Evolutionary conservation across 2,888 invertebrate species (phyloP).

Genomic region (Rapana venosa): DNA sequence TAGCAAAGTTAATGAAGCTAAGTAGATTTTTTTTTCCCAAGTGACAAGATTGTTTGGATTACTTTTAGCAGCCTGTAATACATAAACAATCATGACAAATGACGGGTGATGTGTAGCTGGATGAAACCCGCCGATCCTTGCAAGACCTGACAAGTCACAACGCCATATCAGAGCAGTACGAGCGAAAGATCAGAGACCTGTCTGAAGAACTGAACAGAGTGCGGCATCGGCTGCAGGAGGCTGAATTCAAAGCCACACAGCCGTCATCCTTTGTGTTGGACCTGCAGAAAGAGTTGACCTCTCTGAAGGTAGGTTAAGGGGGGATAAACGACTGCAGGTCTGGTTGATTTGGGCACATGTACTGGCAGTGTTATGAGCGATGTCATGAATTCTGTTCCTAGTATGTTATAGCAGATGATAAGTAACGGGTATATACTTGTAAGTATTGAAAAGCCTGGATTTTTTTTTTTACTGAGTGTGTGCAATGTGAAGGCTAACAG

Average conservation of each 20-base stretch:
- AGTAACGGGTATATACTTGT: too few relatives aligned
- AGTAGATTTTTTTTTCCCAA: neutral
- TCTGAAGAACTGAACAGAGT: slow-evolving; percentile 84
- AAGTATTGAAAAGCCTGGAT: too few relatives aligned
- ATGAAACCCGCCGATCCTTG: slow-evolving; percentile 61
- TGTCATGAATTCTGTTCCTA: too few relatives aligned
- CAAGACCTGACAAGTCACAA: slow-evolving; percentile 53
- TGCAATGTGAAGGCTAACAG: too few relatives aligned
- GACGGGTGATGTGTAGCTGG: slow-evolving; percentile 57
- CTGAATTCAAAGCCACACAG: slow-evolving; percentile 83
- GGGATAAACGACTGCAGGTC: too few relatives aligned
- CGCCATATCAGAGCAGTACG: slow-evolving; percentile 62
- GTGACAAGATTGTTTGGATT: neutral
- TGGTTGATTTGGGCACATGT: too few relatives aligned
- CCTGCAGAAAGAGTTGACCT: slow-evolving; percentile 86
- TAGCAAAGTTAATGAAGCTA: too few relatives aligned
- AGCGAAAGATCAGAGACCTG: slow-evolving; percentile 79
- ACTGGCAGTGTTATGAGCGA: too few relatives aligned
- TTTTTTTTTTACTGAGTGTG: too few relatives aligned
- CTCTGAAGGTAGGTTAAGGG: slow-evolving; percentile 82
- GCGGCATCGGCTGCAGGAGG: slow-evolving; percentile 83
- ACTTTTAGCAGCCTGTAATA: neutral
- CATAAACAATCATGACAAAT: too few relatives aligned
- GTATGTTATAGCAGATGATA: too few relatives aligned
- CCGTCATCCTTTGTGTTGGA: slow-evolving; percentile 84